Percentiles rank a stretch among this genome's conserved stretches.
phyloP scores from a whole-genome alignment of 1,140 invertebrate species.

The Eurosta solidaginis region DNA sequence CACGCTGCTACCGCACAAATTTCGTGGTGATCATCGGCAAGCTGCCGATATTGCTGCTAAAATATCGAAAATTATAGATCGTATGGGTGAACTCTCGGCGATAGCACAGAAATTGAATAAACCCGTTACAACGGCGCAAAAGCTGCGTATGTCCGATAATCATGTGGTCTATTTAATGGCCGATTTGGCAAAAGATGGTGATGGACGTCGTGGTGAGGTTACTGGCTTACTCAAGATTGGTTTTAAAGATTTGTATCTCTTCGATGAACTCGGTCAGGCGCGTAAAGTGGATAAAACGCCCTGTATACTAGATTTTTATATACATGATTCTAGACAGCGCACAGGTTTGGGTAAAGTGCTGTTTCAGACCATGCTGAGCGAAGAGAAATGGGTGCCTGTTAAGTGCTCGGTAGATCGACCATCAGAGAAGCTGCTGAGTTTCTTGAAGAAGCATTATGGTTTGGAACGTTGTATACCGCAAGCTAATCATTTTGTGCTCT shows the following conservation, averaged over 20 bases:
- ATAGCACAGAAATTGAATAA: conserved; percentile 73
- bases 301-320: conserved; percentile 82
- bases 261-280: conserved; percentile 71
- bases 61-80: conserved; percentile 70
- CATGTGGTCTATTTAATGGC: conserved; percentile 70
- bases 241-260: conserved; percentile 81
- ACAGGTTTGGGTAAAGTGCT: conserved; percentile 76
- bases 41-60: conserved; percentile 64
- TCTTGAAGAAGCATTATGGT: conserved; percentile 82
- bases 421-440: conserved; percentile 83
- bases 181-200: conserved; percentile 64
- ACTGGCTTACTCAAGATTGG: conserved; percentile 85
- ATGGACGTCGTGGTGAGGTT: conserved; percentile 70
- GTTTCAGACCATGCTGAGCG: conserved; percentile 80
- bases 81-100: conserved; percentile 73
- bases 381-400: conserved; percentile 70
- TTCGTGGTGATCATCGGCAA: conserved; percentile 51
- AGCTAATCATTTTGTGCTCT: conserved; percentile 88
- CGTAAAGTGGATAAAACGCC: conserved; percentile 70
- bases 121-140: conserved; percentile 71
- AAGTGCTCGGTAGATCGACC: conserved; percentile 89
- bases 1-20: conserved; percentile 66
- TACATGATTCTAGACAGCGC: conserved; percentile 79
- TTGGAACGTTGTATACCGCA: conserved; percentile 75
- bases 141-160: conserved; percentile 71